These are phyloP conservation scores for Typhlichthys eigenmanni DNA, from an alignment of 2,797 vertebrate species.

Conservation along the genomic window DNA sequence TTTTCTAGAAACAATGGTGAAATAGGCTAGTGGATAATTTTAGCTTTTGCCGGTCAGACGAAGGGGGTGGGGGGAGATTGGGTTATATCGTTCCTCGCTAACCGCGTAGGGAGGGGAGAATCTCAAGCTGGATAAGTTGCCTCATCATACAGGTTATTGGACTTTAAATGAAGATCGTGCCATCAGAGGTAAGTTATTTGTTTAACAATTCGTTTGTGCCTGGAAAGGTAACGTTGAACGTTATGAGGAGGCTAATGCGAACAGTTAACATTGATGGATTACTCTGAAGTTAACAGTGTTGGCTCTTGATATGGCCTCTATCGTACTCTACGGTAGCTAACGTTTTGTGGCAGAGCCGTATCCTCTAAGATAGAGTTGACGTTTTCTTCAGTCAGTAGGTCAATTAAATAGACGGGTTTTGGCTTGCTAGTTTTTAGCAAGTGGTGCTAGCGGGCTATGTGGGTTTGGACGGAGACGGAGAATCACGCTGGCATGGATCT, in stretches of 20 bases:
- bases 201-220: slow-evolving; percentile 1
- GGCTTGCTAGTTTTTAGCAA: slow-evolving; percentile 21
- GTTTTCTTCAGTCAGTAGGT: slow-evolving; percentile 64
- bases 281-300: slow-evolving; percentile 57
- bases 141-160: slow-evolving; percentile 82
- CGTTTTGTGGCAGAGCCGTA: slow-evolving; percentile 51
- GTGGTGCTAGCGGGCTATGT: slow-evolving; percentile 24
- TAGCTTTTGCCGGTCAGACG: slow-evolving; percentile 60
- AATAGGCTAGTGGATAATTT: slow-evolving; percentile 55
- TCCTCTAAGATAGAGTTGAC: slow-evolving; percentile 34
- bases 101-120: slow-evolving; percentile 76
- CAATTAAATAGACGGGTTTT: slow-evolving; percentile 27
- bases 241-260: slow-evolving; percentile 22
- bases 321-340: slow-evolving; percentile 60
- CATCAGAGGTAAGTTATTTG: slow-evolving; percentile 78
- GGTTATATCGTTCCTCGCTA: slow-evolving; percentile 73
- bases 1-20: slow-evolving; percentile 45
- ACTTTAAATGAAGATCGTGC: slow-evolving; percentile 87
- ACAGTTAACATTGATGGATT: slow-evolving; percentile 66
- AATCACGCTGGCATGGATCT: slow-evolving; percentile 57
- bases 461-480: slow-evolving; percentile 34
- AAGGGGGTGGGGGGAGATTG: slow-evolving; percentile 38
- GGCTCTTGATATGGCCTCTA: slow-evolving; percentile 60
- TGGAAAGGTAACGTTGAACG: not conserved
- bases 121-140: slow-evolving; percentile 83